Percentiles rank a stretch among this genome's conserved stretches.
phyloP scores from a whole-genome alignment of 2,797 vertebrate genomes.

The Karalla daura region DNA sequence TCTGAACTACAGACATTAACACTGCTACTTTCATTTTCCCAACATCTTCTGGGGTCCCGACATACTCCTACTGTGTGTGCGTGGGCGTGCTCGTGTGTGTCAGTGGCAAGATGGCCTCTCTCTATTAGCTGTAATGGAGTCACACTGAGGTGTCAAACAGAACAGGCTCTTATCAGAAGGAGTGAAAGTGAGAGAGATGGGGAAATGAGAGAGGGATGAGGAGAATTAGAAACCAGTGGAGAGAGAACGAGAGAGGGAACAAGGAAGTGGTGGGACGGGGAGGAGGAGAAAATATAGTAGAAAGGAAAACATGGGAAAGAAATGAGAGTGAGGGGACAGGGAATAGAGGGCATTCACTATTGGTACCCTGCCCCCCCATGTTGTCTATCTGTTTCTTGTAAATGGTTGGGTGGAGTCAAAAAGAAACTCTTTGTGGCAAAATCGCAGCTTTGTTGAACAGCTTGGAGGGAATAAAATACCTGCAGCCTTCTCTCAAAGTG shows the following conservation, averaged over 20 bases:
- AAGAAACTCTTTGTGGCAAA: too few species aligned
- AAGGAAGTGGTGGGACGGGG: background rate
- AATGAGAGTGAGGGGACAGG: constrained; percentile 7
- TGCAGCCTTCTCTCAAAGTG: background rate
- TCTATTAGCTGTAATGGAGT: constrained; percentile 74
- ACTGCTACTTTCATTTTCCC: constrained; percentile 26
- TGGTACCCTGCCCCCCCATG: background rate
- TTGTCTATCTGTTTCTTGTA: background rate
- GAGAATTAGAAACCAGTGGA: constrained; percentile 21
- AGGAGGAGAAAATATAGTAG: background rate
- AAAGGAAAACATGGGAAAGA: constrained; percentile 2
- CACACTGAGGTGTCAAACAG: constrained; percentile 62
- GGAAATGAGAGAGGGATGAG: constrained; percentile 22
- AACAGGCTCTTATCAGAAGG: constrained; percentile 60
- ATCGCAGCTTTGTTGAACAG: background rate
- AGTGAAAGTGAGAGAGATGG: constrained; percentile 17
- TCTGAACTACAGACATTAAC: constrained; percentile 18
- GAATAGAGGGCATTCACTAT: constrained; percentile 11
- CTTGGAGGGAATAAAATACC: background rate
- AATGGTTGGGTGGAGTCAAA: background rate
- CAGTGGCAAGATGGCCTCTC: constrained; percentile 55
- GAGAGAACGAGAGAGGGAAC: background rate
- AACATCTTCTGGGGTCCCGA: constrained; percentile 23
- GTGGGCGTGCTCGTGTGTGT: constrained; percentile 28
- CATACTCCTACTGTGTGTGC: constrained; percentile 5